Conservation (phyloP, 2,797 vertebrate genomes). For the Ceryle rudis region DNA sequence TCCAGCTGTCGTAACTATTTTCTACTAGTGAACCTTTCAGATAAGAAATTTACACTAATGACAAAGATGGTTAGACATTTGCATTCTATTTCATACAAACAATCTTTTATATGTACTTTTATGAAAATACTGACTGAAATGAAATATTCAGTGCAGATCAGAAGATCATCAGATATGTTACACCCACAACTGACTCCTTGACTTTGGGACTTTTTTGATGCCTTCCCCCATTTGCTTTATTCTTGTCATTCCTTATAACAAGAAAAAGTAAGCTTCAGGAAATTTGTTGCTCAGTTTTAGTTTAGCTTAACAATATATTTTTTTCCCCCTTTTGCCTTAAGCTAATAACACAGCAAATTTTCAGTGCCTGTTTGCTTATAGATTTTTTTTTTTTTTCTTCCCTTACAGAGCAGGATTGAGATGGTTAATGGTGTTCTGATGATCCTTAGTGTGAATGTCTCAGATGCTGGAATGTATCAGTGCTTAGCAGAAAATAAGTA, state of each 20-base stretch:
- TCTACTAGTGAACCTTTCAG: not conserved
- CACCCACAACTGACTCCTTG: not conserved
- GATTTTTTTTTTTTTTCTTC: constrained; percentile 38
- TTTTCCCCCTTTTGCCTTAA: not conserved
- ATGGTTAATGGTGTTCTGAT: constrained; percentile 88
- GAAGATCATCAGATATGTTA: not conserved
- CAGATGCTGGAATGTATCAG: constrained; percentile 96
- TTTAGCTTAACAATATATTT: not conserved
- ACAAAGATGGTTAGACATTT: not conserved
- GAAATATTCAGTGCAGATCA: not conserved
- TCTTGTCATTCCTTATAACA: not conserved
- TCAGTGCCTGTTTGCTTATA: not conserved
- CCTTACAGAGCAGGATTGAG: constrained; percentile 88
- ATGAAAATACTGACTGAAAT: not conserved
- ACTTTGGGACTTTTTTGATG: not conserved
- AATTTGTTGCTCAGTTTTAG: not conserved
- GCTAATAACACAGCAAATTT: not conserved
- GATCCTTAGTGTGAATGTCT: constrained; percentile 87
- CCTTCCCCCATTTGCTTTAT: not conserved
- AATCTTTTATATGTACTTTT: not conserved
- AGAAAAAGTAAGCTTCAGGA: not conserved
- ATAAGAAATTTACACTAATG: not conserved
- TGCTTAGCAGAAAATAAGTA: constrained; percentile 96
- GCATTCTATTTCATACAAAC: not conserved
- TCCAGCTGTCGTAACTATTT: not conserved